These are phyloP conservation scores for Holothuria glaberrima DNA, from an alignment of 35 echinoderm and acorn worm species.

Conservation along the genomic window DNA sequence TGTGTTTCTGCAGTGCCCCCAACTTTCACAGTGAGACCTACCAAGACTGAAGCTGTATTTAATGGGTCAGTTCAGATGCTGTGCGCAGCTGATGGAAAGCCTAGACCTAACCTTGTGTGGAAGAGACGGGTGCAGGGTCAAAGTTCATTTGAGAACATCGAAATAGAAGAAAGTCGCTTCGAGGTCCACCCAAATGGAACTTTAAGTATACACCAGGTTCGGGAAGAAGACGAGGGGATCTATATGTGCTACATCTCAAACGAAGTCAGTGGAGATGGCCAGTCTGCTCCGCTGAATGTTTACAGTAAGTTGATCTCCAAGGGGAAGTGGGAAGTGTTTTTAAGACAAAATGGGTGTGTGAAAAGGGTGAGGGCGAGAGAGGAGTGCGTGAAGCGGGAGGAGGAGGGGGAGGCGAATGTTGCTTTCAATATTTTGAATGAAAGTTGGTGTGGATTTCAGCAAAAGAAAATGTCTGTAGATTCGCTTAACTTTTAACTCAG, in stretches of 20 bases:
- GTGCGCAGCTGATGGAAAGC: constrained; percentile 73
- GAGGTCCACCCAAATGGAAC: constrained; percentile 75
- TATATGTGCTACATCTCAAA: constrained; percentile 87
- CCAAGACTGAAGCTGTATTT: constrained; percentile 67
- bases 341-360: too few species aligned
- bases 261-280: constrained; percentile 68
- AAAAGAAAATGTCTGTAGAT: too few species aligned
- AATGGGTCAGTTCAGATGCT: constrained; percentile 79
- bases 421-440: too few species aligned
- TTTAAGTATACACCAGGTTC: constrained; percentile 64
- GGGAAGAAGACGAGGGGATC: constrained; percentile 78
- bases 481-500: too few species aligned
- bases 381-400: too few species aligned
- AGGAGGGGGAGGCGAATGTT: too few species aligned
- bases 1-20: constrained; percentile 68
- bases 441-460: too few species aligned
- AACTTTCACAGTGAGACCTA: constrained; percentile 64
- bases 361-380: too few species aligned
- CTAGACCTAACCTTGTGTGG: constrained; percentile 81
- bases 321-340: too few species aligned
- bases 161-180: constrained; percentile 63
- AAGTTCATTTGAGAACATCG: constrained; percentile 66
- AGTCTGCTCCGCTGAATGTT: constrained; percentile 80
- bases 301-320: constrained; percentile 84
- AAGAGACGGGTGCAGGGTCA: constrained; percentile 50